Conservation (phyloP, 2,888 invertebrate species). For the Dasysyrphus tricinctus region DNA sequence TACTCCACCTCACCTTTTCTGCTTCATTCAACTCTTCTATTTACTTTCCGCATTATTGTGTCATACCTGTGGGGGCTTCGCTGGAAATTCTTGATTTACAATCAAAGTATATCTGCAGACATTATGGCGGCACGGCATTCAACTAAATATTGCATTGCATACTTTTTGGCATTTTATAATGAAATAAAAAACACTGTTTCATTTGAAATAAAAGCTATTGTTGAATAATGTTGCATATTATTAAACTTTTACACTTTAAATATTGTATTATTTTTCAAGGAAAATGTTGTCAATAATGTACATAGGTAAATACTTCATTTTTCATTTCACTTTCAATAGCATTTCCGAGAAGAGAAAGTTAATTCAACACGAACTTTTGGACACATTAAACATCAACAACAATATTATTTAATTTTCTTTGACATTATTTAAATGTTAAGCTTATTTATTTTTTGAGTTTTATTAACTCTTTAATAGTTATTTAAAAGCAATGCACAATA, state of each 20-base stretch:
- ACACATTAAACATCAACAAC: neutral
- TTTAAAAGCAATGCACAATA: neutral
- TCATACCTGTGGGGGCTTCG: slow-evolving; percentile 29
- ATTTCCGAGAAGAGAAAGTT: neutral
- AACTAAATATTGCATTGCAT: slow-evolving; percentile 4
- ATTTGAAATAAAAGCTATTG: neutral
- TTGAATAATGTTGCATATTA: neutral
- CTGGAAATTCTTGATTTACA: neutral
- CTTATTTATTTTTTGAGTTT: too few species aligned
- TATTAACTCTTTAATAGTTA: neutral
- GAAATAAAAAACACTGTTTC: neutral
- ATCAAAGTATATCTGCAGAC: slow-evolving; percentile 30
- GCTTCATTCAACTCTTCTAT: neutral
- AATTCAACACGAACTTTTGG: neutral
- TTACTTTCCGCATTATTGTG: slow-evolving; percentile 5
- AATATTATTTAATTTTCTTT: neutral
- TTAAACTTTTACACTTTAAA: neutral
- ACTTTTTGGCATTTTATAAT: slow-evolving; percentile 4
- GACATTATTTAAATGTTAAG: neutral
- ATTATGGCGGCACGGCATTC: slow-evolving; percentile 10
- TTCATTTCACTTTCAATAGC: slow-evolving; percentile 16
- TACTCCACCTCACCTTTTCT: too few species aligned
- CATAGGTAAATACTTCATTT: neutral
- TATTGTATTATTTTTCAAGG: neutral
- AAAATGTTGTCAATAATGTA: too few species aligned